Evolutionary conservation across 2,888 invertebrate species (phyloP).

Genomic region (Chymomyza procnemis): DNA sequence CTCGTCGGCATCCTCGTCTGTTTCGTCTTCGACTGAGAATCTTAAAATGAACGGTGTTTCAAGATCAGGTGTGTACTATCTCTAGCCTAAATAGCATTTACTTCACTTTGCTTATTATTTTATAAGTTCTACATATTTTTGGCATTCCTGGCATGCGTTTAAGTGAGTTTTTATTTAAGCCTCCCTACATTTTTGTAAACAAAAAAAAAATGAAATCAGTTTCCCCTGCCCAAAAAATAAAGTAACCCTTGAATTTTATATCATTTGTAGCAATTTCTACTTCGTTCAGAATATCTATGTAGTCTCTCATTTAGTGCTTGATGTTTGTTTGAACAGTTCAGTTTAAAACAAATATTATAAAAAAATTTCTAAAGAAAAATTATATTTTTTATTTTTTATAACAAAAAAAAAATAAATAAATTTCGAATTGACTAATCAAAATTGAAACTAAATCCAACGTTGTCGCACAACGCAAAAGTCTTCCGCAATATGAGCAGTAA

Average conservation of each 20-base stretch:
- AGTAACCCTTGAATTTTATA: slow-evolving; percentile 28
- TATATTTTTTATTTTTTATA: slow-evolving; percentile 54
- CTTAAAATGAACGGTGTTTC: slow-evolving; percentile 74
- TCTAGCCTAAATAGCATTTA: not conserved
- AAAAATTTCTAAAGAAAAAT: slow-evolving; percentile 2
- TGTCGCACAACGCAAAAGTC: slow-evolving; percentile 32
- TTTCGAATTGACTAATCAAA: slow-evolving; percentile 20
- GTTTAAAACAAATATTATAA: not conserved
- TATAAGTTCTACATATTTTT: slow-evolving; percentile 11
- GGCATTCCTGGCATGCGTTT: not conserved
- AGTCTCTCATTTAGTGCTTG: slow-evolving; percentile 1
- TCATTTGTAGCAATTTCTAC: not conserved
- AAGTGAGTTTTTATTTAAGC: not conserved
- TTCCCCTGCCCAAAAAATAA: too few relatives aligned
- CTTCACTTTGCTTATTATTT: not conserved
- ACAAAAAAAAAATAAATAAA: slow-evolving; percentile 42
- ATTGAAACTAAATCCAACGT: slow-evolving; percentile 8
- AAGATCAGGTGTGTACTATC: slow-evolving; percentile 74
- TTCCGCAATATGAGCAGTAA: slow-evolving; percentile 70
- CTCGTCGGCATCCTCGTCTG: slow-evolving; percentile 76
- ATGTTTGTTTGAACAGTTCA: slow-evolving; percentile 11
- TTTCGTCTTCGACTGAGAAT: slow-evolving; percentile 77
- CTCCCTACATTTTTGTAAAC: not conserved
- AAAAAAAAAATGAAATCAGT: too few relatives aligned
- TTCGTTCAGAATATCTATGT: not conserved